phyloP scores from a whole-genome alignment of 2,113 vertebrate species.

The Pachyramphus minor region DNA sequence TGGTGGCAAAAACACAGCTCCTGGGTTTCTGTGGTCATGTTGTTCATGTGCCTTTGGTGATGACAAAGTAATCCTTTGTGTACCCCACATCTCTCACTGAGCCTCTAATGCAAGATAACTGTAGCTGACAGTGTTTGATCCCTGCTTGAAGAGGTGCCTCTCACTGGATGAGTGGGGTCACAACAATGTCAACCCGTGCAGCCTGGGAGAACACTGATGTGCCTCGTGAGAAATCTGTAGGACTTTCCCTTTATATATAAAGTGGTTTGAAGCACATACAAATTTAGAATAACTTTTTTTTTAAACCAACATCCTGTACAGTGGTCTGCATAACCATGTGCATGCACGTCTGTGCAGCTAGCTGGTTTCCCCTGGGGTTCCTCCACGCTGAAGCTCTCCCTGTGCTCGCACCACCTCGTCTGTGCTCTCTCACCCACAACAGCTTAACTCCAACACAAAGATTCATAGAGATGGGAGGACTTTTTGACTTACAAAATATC shows the following conservation, averaged over 20 bases:
- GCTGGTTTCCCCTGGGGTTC: background rate
- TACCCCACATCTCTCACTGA: background rate
- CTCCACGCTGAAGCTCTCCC: background rate
- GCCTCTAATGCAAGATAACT: background rate
- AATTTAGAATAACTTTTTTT: background rate
- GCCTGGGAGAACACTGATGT: background rate
- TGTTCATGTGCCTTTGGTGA: rapidly evolving
- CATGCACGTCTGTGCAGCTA: background rate
- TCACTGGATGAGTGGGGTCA: background rate
- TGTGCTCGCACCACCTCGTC: background rate
- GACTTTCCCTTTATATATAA: background rate
- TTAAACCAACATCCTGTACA: background rate
- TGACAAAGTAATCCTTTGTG: background rate
- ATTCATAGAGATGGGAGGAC: background rate
- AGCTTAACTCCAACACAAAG: background rate
- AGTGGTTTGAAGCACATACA: background rate
- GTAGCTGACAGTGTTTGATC: background rate
- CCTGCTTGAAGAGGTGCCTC: background rate
- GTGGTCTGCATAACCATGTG: rapidly evolving
- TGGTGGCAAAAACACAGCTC: background rate
- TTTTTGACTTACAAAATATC: background rate
- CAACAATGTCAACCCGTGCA: background rate
- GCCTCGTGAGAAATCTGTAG: background rate
- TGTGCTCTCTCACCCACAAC: background rate
- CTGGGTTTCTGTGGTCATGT: background rate